These are phyloP conservation scores for Protonemura montana DNA, from an alignment of 2,888 invertebrate species.

Conservation along the genomic window DNA sequence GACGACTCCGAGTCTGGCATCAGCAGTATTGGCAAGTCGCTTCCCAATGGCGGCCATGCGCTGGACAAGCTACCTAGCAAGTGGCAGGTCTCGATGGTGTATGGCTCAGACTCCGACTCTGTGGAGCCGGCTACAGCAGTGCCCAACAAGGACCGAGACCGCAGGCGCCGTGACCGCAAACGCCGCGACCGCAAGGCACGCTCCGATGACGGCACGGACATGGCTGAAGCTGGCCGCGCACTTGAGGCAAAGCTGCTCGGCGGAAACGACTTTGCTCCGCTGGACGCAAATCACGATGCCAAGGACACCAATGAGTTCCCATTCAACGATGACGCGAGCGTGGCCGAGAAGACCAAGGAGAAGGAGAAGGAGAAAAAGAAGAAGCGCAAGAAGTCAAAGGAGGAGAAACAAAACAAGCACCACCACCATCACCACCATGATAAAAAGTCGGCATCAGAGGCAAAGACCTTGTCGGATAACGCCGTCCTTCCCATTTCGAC, in stretches of 20 bases:
- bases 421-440: slow-evolving; percentile 72
- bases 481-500: slow-evolving; percentile 38
- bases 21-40: slow-evolving; percentile 47
- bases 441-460: slow-evolving; percentile 54
- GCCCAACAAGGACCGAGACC: slow-evolving; percentile 65
- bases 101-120: slow-evolving; percentile 64
- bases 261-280: slow-evolving; percentile 58
- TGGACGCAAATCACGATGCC: slow-evolving; percentile 55
- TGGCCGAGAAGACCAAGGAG: slow-evolving; percentile 58
- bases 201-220: slow-evolving; percentile 61
- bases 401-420: slow-evolving; percentile 74
- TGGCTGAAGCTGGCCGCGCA: slow-evolving; percentile 82
- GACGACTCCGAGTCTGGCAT: slow-evolving; percentile 66
- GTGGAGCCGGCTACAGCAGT: neutral
- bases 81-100: slow-evolving; percentile 57
- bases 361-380: slow-evolving; percentile 86
- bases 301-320: slow-evolving; percentile 66
- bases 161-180: slow-evolving; percentile 65
- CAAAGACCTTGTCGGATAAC: slow-evolving; percentile 45
- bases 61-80: slow-evolving; percentile 54
- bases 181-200: slow-evolving; percentile 53
- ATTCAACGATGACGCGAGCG: slow-evolving; percentile 64
- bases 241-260: slow-evolving; percentile 82
- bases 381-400: slow-evolving; percentile 83
- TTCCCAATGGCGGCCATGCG: slow-evolving; percentile 39